These are phyloP conservation scores for Esox masquinongy DNA, from an alignment of 2,797 vertebrate genomes.

Conservation along the genomic window DNA sequence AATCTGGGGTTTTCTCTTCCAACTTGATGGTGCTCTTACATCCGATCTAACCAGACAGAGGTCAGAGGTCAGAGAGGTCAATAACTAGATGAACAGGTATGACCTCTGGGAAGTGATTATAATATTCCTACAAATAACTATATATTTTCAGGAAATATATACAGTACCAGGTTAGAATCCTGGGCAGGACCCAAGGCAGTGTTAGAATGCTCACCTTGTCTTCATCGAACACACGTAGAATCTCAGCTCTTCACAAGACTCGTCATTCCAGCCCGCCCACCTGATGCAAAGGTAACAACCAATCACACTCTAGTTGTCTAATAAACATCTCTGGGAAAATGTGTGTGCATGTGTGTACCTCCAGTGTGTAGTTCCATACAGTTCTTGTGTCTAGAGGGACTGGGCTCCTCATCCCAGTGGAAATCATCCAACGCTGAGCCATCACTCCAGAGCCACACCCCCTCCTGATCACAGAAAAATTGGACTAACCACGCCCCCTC, in stretches of 20 bases:
- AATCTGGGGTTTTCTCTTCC: too few species aligned
- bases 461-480: not conserved
- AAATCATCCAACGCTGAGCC: not conserved
- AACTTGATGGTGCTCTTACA: too few species aligned
- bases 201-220: not conserved
- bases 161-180: too few species aligned
- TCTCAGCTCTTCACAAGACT: not conserved
- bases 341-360: not conserved
- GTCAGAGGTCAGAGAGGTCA: too few species aligned
- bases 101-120: too few species aligned
- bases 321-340: not conserved
- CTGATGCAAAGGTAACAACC: not conserved
- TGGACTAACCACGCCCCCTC: not conserved
- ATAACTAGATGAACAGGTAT: too few species aligned
- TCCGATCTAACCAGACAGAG: too few species aligned
- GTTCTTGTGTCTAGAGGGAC: not conserved
- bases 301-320: not conserved
- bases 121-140: too few species aligned
- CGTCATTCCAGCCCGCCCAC: not conserved
- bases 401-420: not conserved
- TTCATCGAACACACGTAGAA: not conserved
- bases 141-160: too few species aligned
- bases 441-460: slow-evolving; percentile 2
- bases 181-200: not conserved
- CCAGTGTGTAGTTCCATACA: not conserved